phyloP scores from a whole-genome alignment of 2,797 vertebrate genomes.

The Aeoliscus strigatus region DNA sequence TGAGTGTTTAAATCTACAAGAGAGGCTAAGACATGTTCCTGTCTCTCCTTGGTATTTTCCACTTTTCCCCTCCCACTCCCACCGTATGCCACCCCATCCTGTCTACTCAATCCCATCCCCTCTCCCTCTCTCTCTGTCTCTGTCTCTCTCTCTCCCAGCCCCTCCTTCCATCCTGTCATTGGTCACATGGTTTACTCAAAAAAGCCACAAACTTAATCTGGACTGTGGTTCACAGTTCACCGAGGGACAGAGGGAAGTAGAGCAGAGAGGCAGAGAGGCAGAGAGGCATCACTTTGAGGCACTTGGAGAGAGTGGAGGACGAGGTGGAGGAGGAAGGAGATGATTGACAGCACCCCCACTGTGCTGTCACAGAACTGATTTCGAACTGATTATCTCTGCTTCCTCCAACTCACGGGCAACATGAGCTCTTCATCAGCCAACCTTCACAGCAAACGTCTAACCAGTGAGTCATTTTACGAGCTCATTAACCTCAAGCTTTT shows the following conservation, averaged over 20 bases:
- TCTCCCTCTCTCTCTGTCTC: slow-evolving; percentile 11
- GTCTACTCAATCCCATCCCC: slow-evolving; percentile 32
- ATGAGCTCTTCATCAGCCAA: slow-evolving; percentile 74
- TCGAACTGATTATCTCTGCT: slow-evolving; percentile 14
- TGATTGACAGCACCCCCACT: slow-evolving; percentile 39
- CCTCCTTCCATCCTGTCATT: slow-evolving; percentile 55
- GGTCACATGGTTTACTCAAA: slow-evolving; percentile 56
- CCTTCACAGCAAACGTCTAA: slow-evolving; percentile 61
- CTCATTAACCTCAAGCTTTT: not conserved
- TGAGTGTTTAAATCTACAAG: slow-evolving; percentile 28
- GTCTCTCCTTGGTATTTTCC: slow-evolving; percentile 60
- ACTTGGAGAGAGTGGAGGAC: slow-evolving; percentile 13
- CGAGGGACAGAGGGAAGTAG: slow-evolving; percentile 11
- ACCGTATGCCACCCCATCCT: too few relatives aligned
- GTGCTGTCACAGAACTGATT: slow-evolving; percentile 29
- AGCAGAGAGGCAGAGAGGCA: slow-evolving; percentile 8
- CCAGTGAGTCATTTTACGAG: slow-evolving; percentile 65
- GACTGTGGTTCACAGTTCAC: slow-evolving; percentile 37
- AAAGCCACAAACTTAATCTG: slow-evolving; percentile 56
- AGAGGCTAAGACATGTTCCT: slow-evolving; percentile 59
- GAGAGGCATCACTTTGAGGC: slow-evolving; percentile 21
- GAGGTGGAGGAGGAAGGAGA: slow-evolving; percentile 39
- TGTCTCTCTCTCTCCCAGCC: slow-evolving; percentile 28
- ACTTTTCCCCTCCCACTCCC: slow-evolving; percentile 41
- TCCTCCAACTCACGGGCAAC: slow-evolving; percentile 34